A percentile compares a stretch with the other conserved stretches of the same genome.
Evolutionary conservation across 2,113 vertebrate genomes (phyloP).

Genomic region (Salvelinus sp.): DNA sequence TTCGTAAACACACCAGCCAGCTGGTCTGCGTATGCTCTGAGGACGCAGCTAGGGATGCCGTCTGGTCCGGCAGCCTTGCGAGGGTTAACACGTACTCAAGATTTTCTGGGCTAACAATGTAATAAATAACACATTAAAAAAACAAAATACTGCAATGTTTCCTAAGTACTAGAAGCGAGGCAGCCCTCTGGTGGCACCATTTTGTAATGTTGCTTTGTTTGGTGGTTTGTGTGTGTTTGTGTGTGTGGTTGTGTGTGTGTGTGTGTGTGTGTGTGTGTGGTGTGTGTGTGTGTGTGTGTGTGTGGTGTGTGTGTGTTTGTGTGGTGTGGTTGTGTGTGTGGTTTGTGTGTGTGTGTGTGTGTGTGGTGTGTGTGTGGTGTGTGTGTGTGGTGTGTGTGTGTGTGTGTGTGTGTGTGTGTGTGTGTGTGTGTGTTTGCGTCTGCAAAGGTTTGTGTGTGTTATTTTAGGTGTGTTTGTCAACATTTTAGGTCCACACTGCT

Average conservation of each 20-base stretch:
- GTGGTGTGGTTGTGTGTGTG: not conserved
- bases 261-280: conserved; percentile 5
- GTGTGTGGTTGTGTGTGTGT: not conserved
- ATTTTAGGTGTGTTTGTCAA: not conserved
- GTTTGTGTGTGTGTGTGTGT: not conserved
- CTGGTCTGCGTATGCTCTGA: too few relatives aligned
- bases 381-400: not conserved
- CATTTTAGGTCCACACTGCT: too few relatives aligned
- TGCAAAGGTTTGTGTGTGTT: not conserved
- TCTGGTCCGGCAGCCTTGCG: too few relatives aligned
- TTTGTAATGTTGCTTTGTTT: too few relatives aligned
- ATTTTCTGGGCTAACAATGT: too few relatives aligned
- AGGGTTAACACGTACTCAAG: too few relatives aligned
- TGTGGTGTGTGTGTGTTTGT: not conserved
- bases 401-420: not conserved
- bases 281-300: not conserved
- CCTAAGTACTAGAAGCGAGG: too few relatives aligned
- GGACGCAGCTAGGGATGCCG: too few relatives aligned
- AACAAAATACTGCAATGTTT: too few relatives aligned
- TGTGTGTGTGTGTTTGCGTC: not conserved
- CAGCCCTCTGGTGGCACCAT: too few relatives aligned
- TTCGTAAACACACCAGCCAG: too few relatives aligned
- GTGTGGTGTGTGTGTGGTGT: not conserved
- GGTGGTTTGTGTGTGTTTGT: not conserved
- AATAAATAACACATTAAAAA: too few relatives aligned